phyloP scores from a whole-genome alignment of 2,113 vertebrate species.

The Sturnira hondurensis region DNA sequence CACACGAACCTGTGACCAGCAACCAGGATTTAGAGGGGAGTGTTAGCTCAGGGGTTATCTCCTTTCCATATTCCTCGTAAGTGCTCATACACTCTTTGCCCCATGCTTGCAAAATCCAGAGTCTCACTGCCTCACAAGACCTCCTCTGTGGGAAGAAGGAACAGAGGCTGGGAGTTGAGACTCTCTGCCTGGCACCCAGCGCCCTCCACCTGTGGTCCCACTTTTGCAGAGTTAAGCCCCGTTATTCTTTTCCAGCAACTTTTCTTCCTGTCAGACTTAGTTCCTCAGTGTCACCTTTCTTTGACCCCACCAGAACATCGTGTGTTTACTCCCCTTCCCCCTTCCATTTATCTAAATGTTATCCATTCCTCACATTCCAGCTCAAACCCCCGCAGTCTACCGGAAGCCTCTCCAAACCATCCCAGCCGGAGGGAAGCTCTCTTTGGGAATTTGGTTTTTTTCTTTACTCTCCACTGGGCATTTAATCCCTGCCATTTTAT shows the following conservation, averaged over 20 bases:
- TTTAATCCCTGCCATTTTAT: background rate
- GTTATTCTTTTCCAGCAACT: background rate
- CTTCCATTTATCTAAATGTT: background rate
- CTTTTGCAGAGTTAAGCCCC: background rate
- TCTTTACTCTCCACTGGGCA: background rate
- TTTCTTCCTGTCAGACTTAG: background rate
- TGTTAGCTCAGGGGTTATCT: background rate
- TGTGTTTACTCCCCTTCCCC: background rate
- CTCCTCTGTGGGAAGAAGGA: background rate
- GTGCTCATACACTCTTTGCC: background rate
- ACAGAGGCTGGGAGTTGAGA: background rate
- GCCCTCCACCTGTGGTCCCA: background rate
- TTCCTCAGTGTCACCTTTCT: background rate
- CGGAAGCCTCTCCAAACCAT: background rate
- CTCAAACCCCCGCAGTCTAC: background rate
- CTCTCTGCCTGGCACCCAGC: background rate
- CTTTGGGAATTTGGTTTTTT: background rate
- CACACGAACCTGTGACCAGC: background rate
- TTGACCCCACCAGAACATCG: background rate
- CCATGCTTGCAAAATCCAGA: background rate
- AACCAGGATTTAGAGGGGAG: background rate
- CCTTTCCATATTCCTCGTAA: background rate
- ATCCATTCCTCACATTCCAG: conserved; percentile 36
- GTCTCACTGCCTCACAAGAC: background rate
- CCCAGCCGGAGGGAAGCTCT: background rate